These are phyloP conservation scores for Magallana ariakensis DNA, from an alignment of 1,140 invertebrate species.

Conservation along the genomic window DNA sequence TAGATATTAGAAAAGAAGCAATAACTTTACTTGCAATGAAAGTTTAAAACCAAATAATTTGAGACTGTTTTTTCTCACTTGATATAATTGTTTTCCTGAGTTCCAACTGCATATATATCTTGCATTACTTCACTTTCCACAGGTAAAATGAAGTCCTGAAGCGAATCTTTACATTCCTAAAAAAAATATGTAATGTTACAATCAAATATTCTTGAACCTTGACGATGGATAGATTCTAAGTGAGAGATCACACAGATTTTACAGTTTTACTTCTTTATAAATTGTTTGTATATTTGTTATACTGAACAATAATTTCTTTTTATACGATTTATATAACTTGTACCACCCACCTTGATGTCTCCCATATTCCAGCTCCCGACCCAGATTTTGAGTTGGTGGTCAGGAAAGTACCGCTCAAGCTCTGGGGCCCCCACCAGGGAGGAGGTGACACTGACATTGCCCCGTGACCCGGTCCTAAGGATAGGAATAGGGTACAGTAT, in stretches of 20 bases:
- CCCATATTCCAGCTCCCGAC: conserved; percentile 98
- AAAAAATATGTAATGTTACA: neutral
- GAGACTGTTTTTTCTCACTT: conserved; percentile 69
- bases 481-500: conserved; percentile 33
- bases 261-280: no score
- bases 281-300: no score
- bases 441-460: conserved; percentile 54
- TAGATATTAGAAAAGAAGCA: no score
- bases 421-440: conserved; percentile 88
- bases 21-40: no score
- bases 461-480: conserved; percentile 42
- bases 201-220: no score
- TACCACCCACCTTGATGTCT: conserved; percentile 82
- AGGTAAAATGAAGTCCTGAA: conserved; percentile 94
- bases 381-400: conserved; percentile 90
- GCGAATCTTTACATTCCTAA: conserved; percentile 82
- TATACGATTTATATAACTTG: no score
- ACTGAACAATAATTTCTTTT: no score
- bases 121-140: conserved; percentile 89
- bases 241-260: no score
- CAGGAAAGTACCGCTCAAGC: conserved; percentile 91
- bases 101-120: conserved; percentile 94
- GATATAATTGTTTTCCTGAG: conserved; percentile 88
- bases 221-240: no score
- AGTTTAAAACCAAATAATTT: neutral